phyloP scores from a whole-genome alignment of 2,888 invertebrate species.

The Agrochola lota region DNA sequence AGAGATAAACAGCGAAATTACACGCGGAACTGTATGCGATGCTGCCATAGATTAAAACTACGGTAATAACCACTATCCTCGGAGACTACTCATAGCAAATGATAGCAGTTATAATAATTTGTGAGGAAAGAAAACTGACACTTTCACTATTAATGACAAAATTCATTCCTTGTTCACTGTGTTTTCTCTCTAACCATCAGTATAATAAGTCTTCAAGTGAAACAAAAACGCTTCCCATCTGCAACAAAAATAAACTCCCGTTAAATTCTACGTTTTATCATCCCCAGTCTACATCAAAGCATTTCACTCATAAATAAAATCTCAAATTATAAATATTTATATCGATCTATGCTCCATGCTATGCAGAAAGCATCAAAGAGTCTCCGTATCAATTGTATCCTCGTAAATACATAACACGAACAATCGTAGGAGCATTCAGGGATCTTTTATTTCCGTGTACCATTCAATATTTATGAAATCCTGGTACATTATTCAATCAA shows the following conservation, averaged over 20 bases:
- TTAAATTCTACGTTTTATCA: slow-evolving; percentile 6
- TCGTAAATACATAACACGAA: slow-evolving; percentile 60
- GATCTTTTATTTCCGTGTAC: slow-evolving; percentile 60
- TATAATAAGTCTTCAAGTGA: neutral
- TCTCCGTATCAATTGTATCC: slow-evolving; percentile 57
- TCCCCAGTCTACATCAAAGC: slow-evolving; percentile 23
- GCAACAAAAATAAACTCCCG: neutral
- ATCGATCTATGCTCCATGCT: slow-evolving; percentile 13
- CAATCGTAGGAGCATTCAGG: slow-evolving; percentile 51
- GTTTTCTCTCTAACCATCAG: neutral
- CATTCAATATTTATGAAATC: slow-evolving; percentile 59
- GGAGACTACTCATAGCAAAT: neutral
- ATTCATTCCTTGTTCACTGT: neutral
- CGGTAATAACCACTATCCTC: neutral
- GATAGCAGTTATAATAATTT: neutral
- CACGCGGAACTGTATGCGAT: neutral
- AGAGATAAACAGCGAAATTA: slow-evolving; percentile 9
- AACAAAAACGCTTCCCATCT: slow-evolving; percentile 1
- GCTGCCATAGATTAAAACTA: slow-evolving; percentile 13
- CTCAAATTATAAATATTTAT: slow-evolving; percentile 55
- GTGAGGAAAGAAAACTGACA: slow-evolving; percentile 1
- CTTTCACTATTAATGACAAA: neutral
- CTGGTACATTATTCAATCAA: slow-evolving; percentile 59
- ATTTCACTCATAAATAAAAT: slow-evolving; percentile 26
- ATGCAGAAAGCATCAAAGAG: slow-evolving; percentile 54